phyloP scores from a whole-genome alignment of 1,140 invertebrate species.

The Aphaenogaster ashmeadi region DNA sequence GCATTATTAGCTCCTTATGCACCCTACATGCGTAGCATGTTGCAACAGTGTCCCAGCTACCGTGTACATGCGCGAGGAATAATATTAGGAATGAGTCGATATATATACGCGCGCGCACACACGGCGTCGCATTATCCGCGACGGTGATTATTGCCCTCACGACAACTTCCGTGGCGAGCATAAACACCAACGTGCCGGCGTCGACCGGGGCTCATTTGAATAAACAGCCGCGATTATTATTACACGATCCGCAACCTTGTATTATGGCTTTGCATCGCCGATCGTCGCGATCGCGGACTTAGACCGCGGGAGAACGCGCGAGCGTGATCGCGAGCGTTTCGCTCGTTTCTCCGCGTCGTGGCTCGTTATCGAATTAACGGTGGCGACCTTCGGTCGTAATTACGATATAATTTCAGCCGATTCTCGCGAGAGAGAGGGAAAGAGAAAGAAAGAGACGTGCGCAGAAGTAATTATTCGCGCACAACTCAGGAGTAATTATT shows the following conservation, averaged over 20 bases:
- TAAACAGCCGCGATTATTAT: conserved; percentile 69
- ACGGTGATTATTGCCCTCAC: conserved; percentile 57
- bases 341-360: conserved; percentile 4
- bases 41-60: conserved; percentile 42
- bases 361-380: conserved; percentile 62
- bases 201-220: conserved; percentile 67
- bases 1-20: conserved; percentile 65
- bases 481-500: background rate
- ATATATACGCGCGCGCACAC: background rate
- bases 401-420: conserved; percentile 33
- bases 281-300: conserved; percentile 37
- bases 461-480: background rate
- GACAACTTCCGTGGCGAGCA: conserved; percentile 67
- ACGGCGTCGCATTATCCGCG: conserved; percentile 46
- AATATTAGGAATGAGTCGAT: conserved; percentile 70
- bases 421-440: background rate
- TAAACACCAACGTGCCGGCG: conserved; percentile 64
- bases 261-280: conserved; percentile 58
- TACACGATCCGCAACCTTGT: conserved; percentile 55
- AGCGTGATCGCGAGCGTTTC: conserved; percentile 38
- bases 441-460: background rate
- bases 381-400: conserved; percentile 20
- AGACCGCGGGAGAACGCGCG: conserved; percentile 26
- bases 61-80: conserved; percentile 57
- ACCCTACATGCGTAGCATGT: conserved; percentile 63